Percentiles rank a stretch among this genome's conserved stretches.
Evolutionary conservation across 2,113 vertebrate species (phyloP).

Genomic region (Phylloscopus trochilus): DNA sequence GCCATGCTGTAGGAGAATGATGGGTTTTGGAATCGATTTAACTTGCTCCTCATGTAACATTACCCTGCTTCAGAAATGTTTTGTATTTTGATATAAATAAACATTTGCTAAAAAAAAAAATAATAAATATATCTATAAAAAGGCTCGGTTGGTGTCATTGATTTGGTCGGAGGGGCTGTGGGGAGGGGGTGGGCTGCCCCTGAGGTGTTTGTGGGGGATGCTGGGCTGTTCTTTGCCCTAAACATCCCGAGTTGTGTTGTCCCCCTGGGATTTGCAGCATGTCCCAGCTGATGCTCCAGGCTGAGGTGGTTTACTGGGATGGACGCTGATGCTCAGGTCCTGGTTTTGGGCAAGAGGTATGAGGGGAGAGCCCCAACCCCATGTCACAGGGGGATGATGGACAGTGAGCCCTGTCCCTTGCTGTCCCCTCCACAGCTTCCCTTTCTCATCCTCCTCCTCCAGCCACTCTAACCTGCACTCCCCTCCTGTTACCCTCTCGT

Average conservation of each 20-base stretch:
- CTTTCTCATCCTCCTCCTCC: not conserved
- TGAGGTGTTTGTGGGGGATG: not conserved
- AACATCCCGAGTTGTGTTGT: not conserved
- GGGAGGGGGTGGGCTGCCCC: not conserved
- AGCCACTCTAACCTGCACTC: not conserved
- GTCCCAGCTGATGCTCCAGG: not conserved
- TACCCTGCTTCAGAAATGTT: constrained; percentile 82
- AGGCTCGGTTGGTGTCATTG: fast-evolving
- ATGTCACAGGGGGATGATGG: not conserved
- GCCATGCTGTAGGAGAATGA: constrained; percentile 63
- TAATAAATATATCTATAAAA: not conserved
- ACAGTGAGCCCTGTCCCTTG: fast-evolving
- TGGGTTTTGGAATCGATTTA: constrained; percentile 61
- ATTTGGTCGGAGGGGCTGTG: not conserved
- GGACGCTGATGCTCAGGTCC: not conserved
- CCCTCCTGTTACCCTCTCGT: too few relatives aligned
- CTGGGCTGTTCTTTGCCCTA: not conserved
- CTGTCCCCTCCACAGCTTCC: not conserved
- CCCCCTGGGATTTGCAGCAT: not conserved
- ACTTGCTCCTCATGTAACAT: constrained; percentile 79
- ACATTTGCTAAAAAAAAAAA: constrained; percentile 78
- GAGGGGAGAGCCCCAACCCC: not conserved
- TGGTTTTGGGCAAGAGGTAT: not conserved
- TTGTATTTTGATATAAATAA: constrained; percentile 87
- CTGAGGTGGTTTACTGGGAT: fast-evolving